Conservation (phyloP, 2,797 vertebrate species). For the Molossus molossus region DNA sequence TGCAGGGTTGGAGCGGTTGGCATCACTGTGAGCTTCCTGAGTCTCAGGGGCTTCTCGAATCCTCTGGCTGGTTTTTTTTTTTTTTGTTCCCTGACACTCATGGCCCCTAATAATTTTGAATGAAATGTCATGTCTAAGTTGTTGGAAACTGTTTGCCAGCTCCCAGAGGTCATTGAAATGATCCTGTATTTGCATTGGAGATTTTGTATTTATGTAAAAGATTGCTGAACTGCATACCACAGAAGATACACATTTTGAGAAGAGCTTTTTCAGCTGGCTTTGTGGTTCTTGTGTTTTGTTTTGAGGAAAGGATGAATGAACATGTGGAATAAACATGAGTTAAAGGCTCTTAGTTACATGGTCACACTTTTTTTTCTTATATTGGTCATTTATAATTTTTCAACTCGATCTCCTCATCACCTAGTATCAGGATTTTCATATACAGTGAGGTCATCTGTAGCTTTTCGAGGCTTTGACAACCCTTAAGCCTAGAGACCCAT, state of each 20-base stretch:
- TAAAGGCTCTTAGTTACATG: neutral
- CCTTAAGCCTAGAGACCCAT: neutral
- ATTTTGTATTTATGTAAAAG: constrained; percentile 67
- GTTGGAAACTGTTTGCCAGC: constrained; percentile 24
- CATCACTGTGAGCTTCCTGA: constrained; percentile 22
- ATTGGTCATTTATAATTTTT: constrained; percentile 38
- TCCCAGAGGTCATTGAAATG: constrained; percentile 61
- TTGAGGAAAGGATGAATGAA: neutral
- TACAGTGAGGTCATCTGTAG: neutral
- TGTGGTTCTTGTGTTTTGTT: constrained; percentile 38
- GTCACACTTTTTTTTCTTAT: neutral
- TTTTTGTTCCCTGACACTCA: neutral
- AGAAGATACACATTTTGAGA: constrained; percentile 57
- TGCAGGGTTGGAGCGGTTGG: neutral
- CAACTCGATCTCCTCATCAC: neutral
- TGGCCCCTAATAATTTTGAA: neutral
- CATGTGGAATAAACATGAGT: constrained; percentile 25
- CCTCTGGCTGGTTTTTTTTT: neutral
- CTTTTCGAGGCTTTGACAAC: neutral
- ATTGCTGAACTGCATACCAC: neutral
- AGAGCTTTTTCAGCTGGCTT: constrained; percentile 64
- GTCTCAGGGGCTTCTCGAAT: constrained; percentile 32
- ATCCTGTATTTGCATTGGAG: constrained; percentile 52
- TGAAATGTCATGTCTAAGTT: constrained; percentile 58
- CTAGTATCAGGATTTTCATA: constrained; percentile 17